Conservation (phyloP, 2,797 vertebrate species). For the Ibycter americanus region DNA sequence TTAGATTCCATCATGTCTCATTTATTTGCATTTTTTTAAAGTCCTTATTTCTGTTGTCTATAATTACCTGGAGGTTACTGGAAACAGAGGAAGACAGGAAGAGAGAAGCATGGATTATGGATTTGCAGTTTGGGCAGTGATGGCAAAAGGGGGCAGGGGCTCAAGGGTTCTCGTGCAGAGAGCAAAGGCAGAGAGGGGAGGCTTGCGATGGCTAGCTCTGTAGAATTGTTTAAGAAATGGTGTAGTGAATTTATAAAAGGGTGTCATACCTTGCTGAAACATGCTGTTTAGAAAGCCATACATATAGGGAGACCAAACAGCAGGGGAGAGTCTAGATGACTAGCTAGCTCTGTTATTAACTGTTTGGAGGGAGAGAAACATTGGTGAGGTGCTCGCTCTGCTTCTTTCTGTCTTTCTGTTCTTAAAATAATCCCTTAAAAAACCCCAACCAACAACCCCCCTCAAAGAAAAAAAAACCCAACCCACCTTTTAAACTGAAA, state of each 20-base stretch:
- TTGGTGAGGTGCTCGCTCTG: neutral
- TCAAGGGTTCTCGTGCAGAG: neutral
- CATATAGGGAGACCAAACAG: neutral
- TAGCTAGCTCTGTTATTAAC: neutral
- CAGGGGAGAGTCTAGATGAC: neutral
- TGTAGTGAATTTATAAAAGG: neutral
- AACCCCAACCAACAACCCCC: neutral
- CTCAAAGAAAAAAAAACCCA: neutral
- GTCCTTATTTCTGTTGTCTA: neutral
- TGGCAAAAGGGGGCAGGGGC: neutral
- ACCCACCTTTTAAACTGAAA: neutral
- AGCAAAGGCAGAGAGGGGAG: neutral
- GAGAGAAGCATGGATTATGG: neutral
- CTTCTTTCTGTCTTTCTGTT: neutral
- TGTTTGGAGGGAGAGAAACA: neutral
- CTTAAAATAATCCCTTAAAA: neutral
- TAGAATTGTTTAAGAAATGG: neutral
- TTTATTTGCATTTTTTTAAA: neutral
- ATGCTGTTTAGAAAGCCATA: neutral
- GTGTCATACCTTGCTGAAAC: neutral
- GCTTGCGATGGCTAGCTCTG: neutral
- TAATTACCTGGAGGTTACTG: neutral
- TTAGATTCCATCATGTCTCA: neutral
- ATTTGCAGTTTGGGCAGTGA: neutral
- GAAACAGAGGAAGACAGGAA: neutral